Evolutionary conservation across 2,888 invertebrate genomes (phyloP), one percentile per base, ranked within the genome.

Genomic region (Halictus ligatus): DNA sequence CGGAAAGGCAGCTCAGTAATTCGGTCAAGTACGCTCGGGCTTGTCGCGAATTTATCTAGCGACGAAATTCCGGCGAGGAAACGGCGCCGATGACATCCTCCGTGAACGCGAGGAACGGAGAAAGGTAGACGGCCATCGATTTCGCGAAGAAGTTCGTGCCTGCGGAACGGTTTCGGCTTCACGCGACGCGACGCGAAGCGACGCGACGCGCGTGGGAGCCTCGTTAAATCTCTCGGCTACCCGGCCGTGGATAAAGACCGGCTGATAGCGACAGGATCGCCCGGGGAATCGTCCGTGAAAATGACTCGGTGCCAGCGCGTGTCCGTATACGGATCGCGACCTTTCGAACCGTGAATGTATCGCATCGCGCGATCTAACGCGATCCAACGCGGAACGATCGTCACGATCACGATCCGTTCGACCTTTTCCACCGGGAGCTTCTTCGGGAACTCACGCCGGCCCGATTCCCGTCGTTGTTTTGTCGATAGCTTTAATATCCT

Each of bases 251-350:
- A 86, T 83, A 77, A 85, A 84, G 80, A 83, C 86, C 48, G 71
- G 43, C 67, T 75, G 75, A 80, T 71, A 79, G 76, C 60, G 84
- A 64, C 73, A 67, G 74, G 58, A 77, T 83, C 43, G 80, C 81
- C 81, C 58, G 78, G n/a, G 80, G 75, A 75, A 84, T 84, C 81
- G 76, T 76, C 67, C 76, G 85, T 76, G 89, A 84, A 78, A 90
- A 86, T 90, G 83, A 89, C 78, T 86, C 82, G 89, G 90, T 90
- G 58, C 89, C 90, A 90, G 80, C 85, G 58, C 78, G 89, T 90
- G 81, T 78, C 86, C 84, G 85, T 90, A 85, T 83, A 89, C 89
- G 86, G 82, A 72, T 81, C 25, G n/a, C 89, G 90, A 90, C 85
- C 84, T 85, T 79, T 83, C 83, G 74, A 86, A 79, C 78, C 54